These are phyloP conservation scores for Philopotamus ludificatus DNA, from an alignment of 1,140 invertebrate genomes.

Conservation along the genomic window DNA sequence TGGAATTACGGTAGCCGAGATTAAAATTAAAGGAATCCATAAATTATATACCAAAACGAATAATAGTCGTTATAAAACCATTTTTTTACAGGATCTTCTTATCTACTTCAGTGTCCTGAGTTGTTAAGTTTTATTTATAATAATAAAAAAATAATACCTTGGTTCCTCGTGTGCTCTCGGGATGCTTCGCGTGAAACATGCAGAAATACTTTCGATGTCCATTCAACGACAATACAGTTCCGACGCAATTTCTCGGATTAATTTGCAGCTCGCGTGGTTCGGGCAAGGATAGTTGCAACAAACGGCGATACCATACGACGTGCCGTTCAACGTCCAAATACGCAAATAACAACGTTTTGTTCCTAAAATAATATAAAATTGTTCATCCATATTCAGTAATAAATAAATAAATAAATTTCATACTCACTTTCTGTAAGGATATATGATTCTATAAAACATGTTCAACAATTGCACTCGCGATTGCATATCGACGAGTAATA, in stretches of 20 bases:
- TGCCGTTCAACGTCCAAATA: constrained; percentile 90
- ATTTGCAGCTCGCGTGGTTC: constrained; percentile 82
- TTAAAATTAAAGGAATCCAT: too few relatives aligned
- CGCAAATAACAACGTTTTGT: constrained; percentile 91
- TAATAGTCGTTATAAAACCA: too few relatives aligned
- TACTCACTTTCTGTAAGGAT: constrained; percentile 89
- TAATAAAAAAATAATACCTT: constrained; percentile 51
- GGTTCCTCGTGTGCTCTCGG: constrained; percentile 56
- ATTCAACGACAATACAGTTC: constrained; percentile 94
- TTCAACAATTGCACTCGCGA: constrained; percentile 82
- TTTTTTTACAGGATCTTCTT: too few relatives aligned
- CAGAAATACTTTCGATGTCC: constrained; percentile 96
- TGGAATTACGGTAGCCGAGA: too few relatives aligned
- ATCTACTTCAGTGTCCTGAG: too few relatives aligned
- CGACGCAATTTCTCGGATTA: constrained; percentile 95
- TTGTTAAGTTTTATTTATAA: background rate
- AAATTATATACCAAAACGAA: too few relatives aligned
- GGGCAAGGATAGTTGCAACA: constrained; percentile 81
- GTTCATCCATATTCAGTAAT: constrained; percentile 7
- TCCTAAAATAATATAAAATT: constrained; percentile 53
- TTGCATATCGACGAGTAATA: constrained; percentile 86
- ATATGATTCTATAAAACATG: constrained; percentile 89
- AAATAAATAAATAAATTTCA: constrained; percentile 7
- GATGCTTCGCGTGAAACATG: constrained; percentile 95
- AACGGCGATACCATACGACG: constrained; percentile 86